These are phyloP conservation scores for Alligator mississippiensis DNA, from an alignment of 2,113 vertebrate genomes.

Conservation along the genomic window DNA sequence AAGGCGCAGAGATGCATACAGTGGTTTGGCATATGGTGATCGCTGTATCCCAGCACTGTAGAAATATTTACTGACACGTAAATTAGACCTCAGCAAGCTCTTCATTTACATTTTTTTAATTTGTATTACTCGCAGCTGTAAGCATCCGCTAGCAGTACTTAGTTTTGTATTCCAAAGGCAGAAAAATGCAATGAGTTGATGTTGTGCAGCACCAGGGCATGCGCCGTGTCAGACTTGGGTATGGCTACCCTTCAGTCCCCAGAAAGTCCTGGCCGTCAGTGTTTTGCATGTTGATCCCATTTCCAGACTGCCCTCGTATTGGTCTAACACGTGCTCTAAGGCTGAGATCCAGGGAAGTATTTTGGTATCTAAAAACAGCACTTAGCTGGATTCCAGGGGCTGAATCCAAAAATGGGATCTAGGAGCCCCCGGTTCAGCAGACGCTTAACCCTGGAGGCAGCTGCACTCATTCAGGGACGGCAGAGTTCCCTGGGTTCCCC, in stretches of 20 bases:
- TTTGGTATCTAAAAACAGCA: too few relatives aligned
- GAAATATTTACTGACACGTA: neutral
- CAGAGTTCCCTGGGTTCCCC: too few relatives aligned
- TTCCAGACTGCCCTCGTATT: too few relatives aligned
- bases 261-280: neutral
- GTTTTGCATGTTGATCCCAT: neutral
- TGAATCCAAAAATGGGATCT: too few relatives aligned
- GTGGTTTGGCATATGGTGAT: neutral
- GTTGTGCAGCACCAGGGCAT: neutral
- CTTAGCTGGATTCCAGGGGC: too few relatives aligned
- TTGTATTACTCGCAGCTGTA: neutral
- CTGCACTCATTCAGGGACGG: too few relatives aligned
- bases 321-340: too few relatives aligned
- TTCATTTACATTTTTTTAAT: constrained; percentile 16
- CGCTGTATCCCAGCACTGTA: neutral
- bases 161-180: neutral
- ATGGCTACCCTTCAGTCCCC: neutral
- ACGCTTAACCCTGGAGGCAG: too few relatives aligned
- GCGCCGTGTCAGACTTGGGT: neutral
- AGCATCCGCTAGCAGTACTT: neutral
- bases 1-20: neutral
- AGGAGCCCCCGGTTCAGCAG: too few relatives aligned
- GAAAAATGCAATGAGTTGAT: neutral
- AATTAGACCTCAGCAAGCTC: neutral
- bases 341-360: too few relatives aligned